Base-by-base conservation (phyloP, 2,888 invertebrate genomes). In the Augiades crinisus region DNA sequence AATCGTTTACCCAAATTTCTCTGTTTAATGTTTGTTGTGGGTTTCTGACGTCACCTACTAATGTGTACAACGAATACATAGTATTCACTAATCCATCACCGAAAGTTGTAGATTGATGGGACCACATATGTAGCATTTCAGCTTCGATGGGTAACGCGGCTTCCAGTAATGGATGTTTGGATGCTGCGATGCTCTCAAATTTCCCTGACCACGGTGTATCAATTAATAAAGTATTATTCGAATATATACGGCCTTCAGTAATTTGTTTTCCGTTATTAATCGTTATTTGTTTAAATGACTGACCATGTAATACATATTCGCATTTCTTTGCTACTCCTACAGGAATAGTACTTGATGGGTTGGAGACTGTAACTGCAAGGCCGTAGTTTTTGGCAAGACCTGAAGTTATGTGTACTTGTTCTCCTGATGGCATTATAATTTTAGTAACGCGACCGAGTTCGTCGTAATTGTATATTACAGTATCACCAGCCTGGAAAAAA, bases 391-490 rank as follows among this genome's bases (percentile, higher is more conserved):
- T 92, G 6, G 95, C 94, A 55, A 97, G 89, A 57, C 94, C 94
- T 0, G 96, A 96, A 10, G 91, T 92, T 53, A 97, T 92, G 61
- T 94, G 93, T 10, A 97, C 92, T 64, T 94, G 94, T 85, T 98
- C 97, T 51, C 98, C 98, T 59, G 97, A 98, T 17, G 98, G 97
- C 75, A 97, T 91, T 58, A 96, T 95, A 47, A 96, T 95, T 66
- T 95, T 94, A 0, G 94, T 94, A 2, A 97, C 94, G 36, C 98
- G 92, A 1, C 98, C 98, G 57, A 96, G 92, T 77, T 94, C 93
- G 70, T 98, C 97, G 70, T 98, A 98, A 68, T 95, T 94, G 81
- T 98, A 98, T 64, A 97, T 95, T 61, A 95, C 96, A 0, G 97
- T 95, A 70, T 96, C 95, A 14, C 95, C 95, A 57, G 95, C 95